Base-by-base conservation (phyloP, 2,888 invertebrate genomes). In the Nephrotoma guestfalica region DNA sequence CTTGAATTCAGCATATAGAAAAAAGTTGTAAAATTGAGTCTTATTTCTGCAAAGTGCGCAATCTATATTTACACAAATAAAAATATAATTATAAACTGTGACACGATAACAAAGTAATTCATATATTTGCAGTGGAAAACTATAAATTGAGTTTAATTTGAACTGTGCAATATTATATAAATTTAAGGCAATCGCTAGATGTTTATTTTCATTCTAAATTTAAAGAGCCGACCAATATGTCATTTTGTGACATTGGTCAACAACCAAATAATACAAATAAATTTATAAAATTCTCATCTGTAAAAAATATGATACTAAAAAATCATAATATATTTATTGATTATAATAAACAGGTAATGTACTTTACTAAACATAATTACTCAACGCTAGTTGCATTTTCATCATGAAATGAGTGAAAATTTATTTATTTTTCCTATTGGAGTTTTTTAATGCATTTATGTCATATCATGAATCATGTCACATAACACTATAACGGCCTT, bases 171-270 rank as follows among this genome's bases (percentile, higher is more conserved):
- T 41, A 83, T 83, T 83, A 18, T 11, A 71, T 83, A 40, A 83
- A 83, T 71, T 43, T 4, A 6, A 15, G 30, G 4, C 30, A 71
- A 71, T 71, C 30, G 30, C 30, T 30, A 71, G 71, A 71, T 71
- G 71, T 30, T 71, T 71, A 2, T 13, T 71, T 71, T 71, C 71
- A 30, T 7, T 7, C 2, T 9, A 71, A 71, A 71, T 9, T 30
- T 71, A 71, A 71, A 71, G 30, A 71, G 71, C 30, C 41, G 86
- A 86, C 51, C 57, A 86, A 86, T 41, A 86, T 86, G 86, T 86
- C 86, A 86, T 40, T 18, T 15, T 57, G 15, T 51, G 86, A 86
- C 86, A 86, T 41, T 86, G 86, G 86, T 57, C 45, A 86, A 45
- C 43, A 71, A 71, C 4, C 45, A 43, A 86, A 86, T 30, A 30